Percentiles rank a stretch among this genome's conserved stretches.
Conservation (phyloP, 2,797 vertebrate genomes). For the Muscicapa comitata region DNA sequence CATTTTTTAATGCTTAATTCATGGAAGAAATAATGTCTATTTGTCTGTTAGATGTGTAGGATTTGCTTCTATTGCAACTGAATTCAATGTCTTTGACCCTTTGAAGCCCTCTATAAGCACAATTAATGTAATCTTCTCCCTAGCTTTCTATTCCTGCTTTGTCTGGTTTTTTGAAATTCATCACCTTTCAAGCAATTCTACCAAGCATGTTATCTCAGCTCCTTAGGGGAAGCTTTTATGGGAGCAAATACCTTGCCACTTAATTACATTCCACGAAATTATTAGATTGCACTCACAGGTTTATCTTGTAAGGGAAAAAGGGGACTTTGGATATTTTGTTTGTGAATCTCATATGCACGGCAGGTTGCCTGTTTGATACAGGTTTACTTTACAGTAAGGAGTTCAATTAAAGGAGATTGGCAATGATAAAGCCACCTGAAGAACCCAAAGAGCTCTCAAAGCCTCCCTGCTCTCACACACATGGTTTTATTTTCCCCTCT, state of each 20-base stretch:
- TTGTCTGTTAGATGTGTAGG: not conserved
- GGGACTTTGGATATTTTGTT: not conserved
- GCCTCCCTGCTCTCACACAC: not conserved
- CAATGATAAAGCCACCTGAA: not conserved
- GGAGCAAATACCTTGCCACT: not conserved
- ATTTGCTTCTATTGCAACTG: not conserved
- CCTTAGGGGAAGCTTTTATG: not conserved
- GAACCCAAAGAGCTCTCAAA: not conserved
- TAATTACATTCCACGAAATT: slow-evolving; percentile 29
- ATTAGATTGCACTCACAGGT: not conserved
- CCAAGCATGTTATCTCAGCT: not conserved
- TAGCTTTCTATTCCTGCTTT: not conserved
- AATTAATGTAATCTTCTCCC: not conserved
- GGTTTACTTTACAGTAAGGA: not conserved
- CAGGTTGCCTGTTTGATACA: not conserved
- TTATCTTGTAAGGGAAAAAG: not conserved
- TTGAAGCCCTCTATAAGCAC: not conserved
- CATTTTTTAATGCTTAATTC: not conserved
- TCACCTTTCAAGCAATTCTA: slow-evolving; percentile 9
- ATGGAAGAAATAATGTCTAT: not conserved
- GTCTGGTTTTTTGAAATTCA: not conserved
- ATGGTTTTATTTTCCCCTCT: not conserved
- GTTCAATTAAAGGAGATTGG: not conserved
- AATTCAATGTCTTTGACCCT: not conserved
- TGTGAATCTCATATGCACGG: not conserved